Evolutionary conservation across 2,113 vertebrate genomes (phyloP).

Genomic region (Anguilla japonica): DNA sequence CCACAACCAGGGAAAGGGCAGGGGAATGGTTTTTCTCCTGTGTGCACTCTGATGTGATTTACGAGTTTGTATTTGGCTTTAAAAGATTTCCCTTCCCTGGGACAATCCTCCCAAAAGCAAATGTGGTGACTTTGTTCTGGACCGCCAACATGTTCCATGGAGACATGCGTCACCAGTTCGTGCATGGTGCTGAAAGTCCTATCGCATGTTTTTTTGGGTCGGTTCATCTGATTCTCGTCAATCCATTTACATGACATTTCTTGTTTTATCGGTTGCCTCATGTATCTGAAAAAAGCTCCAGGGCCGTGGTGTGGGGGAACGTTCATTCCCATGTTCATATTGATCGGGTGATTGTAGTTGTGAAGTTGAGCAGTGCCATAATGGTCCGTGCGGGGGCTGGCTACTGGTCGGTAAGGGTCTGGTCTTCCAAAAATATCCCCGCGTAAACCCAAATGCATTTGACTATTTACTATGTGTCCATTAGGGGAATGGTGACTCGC

Average conservation of each 20-base stretch:
- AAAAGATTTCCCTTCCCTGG: conserved; percentile 96
- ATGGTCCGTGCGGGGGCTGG: conserved; percentile 89
- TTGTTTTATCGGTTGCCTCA: conserved; percentile 97
- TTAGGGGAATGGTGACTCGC: conserved; percentile 85
- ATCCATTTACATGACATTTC: conserved; percentile 98
- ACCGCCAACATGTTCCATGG: conserved; percentile 98
- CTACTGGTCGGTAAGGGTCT: conserved; percentile 88
- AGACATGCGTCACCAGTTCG: conserved; percentile 97
- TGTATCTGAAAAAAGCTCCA: conserved; percentile 97
- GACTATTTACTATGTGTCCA: conserved; percentile 89
- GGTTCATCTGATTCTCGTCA: conserved; percentile 87
- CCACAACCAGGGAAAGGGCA: conserved; percentile 98
- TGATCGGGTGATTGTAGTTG: conserved; percentile 93
- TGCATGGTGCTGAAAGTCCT: conserved; percentile 99
- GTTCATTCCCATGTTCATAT: conserved; percentile 96
- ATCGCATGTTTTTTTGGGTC: conserved; percentile 93
- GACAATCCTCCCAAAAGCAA: conserved; percentile 97
- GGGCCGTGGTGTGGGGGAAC: conserved; percentile 90
- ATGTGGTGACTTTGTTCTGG: conserved; percentile 97
- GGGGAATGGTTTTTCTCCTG: conserved; percentile 97
- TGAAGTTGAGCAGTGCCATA: conserved; percentile 86
- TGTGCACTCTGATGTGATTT: conserved; percentile 98
- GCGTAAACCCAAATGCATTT: conserved; percentile 93
- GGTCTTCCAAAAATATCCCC: conserved; percentile 93
- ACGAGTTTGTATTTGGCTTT: conserved; percentile 99